phyloP scores from a whole-genome alignment of 2,797 vertebrate genomes.

The Melanotaenia parkinsoni region DNA sequence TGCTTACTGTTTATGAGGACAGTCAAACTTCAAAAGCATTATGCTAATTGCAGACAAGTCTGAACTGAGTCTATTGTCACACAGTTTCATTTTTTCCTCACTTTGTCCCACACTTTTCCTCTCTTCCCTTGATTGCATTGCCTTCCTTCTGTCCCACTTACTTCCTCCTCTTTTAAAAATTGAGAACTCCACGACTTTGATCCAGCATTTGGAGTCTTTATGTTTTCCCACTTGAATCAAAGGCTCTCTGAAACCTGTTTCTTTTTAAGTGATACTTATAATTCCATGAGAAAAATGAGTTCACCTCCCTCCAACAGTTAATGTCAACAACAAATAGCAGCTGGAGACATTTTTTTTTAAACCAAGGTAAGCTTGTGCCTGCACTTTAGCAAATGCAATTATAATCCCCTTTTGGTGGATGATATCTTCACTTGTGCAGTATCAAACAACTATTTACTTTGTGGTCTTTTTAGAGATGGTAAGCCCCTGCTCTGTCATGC shows the following conservation, averaged over 20 bases:
- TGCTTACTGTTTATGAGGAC: not conserved
- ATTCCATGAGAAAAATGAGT: conserved; percentile 14
- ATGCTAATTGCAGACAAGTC: not conserved
- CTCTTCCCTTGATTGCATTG: conserved; percentile 18
- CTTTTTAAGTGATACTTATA: conserved; percentile 37
- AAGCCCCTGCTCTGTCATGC: too few species aligned
- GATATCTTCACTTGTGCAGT: too few species aligned
- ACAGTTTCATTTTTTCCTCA: conserved; percentile 1
- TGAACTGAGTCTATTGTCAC: conserved; percentile 16
- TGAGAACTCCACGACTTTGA: conserved; percentile 43
- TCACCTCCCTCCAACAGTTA: conserved; percentile 19
- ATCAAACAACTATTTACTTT: too few species aligned
- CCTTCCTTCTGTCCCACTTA: conserved; percentile 28
- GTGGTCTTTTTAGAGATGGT: too few species aligned
- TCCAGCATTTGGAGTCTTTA: conserved; percentile 35
- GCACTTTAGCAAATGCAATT: too few species aligned
- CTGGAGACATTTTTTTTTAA: not conserved
- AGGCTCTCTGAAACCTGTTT: conserved; percentile 40
- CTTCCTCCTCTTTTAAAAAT: conserved; percentile 22
- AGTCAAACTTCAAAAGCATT: conserved; percentile 9
- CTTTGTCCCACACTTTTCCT: not conserved
- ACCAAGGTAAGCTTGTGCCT: not conserved
- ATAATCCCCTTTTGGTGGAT: too few species aligned
- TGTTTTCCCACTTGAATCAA: conserved; percentile 43
- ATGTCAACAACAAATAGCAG: conserved; percentile 22